Percentiles rank a stretch among this genome's conserved stretches.
Conservation (phyloP, 2,797 vertebrate species). For the Eulemur albifrons region DNA sequence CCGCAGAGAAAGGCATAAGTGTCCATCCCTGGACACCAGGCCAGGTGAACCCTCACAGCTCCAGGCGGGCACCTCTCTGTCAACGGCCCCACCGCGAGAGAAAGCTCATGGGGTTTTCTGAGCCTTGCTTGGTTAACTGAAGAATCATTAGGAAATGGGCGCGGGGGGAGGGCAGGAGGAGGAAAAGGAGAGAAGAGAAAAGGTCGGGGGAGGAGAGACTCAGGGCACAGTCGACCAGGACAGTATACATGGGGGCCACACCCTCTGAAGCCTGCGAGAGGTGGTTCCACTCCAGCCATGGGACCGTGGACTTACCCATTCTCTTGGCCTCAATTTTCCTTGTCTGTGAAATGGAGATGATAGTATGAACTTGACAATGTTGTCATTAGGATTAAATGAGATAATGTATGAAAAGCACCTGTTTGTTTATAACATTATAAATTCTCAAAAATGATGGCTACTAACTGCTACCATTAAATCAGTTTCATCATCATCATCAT, state of each 20-base stretch:
- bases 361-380: not conserved
- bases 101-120: not conserved
- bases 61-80: not conserved
- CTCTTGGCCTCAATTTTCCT: not conserved
- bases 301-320: not conserved
- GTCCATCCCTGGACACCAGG: not conserved
- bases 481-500: not conserved
- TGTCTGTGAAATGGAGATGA: not conserved
- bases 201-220: not conserved
- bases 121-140: not conserved
- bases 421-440: not conserved
- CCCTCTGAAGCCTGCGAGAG: not conserved
- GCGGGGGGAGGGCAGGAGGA: too few relatives aligned
- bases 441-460: not conserved
- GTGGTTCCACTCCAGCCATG: not conserved
- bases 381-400: not conserved
- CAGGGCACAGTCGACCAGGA: not conserved
- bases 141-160: not conserved
- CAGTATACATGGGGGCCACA: not conserved
- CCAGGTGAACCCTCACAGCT: slow-evolving; percentile 26
- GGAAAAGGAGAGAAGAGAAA: not conserved
- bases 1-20: not conserved
- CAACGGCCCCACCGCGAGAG: not conserved
- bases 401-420: not conserved
- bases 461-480: not conserved